Percentiles rank a stretch among this genome's conserved stretches.
Evolutionary conservation across 2,888 invertebrate species (phyloP).

Genomic region (Thecocarcelia acutangulata): DNA sequence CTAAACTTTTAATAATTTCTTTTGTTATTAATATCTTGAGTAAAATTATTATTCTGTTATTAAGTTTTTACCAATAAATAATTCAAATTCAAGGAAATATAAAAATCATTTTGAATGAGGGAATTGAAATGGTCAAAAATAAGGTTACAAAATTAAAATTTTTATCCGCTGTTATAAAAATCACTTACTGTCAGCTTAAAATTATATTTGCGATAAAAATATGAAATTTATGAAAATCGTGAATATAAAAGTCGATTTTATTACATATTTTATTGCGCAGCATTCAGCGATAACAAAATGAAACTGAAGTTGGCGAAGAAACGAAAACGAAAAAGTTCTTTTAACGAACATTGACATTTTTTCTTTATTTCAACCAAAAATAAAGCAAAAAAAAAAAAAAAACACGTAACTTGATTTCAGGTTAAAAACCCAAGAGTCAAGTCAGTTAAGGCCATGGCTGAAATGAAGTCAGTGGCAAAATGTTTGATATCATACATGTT

Average conservation of each 20-base stretch:
- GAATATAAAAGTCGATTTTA: conserved; percentile 72
- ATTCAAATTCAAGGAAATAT: conserved; percentile 36
- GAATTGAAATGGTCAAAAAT: neutral
- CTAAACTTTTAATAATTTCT: too few relatives aligned
- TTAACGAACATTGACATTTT: conserved; percentile 19
- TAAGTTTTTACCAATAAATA: neutral
- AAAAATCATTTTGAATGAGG: conserved; percentile 28
- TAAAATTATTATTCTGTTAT: too few relatives aligned
- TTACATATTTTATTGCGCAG: conserved; percentile 70
- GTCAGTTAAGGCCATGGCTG: neutral
- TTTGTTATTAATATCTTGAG: too few relatives aligned
- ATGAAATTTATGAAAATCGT: conserved; percentile 64
- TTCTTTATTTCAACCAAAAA: conserved; percentile 1
- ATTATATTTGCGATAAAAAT: conserved; percentile 64
- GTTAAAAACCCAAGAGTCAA: conserved; percentile 10
- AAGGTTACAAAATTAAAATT: neutral
- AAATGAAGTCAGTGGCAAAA: conserved; percentile 48
- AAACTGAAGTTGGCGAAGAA: conserved; percentile 16
- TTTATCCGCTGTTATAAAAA: conserved; percentile 19
- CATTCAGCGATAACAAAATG: conserved; percentile 65
- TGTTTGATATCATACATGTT: conserved; percentile 34
- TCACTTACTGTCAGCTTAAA: conserved; percentile 53
- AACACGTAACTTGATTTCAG: conserved; percentile 2
- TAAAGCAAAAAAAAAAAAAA: conserved; percentile 23
- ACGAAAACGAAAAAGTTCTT: conserved; percentile 12